Conservation (phyloP, 2,797 vertebrate species). For the Tragelaphus oryx region DNA sequence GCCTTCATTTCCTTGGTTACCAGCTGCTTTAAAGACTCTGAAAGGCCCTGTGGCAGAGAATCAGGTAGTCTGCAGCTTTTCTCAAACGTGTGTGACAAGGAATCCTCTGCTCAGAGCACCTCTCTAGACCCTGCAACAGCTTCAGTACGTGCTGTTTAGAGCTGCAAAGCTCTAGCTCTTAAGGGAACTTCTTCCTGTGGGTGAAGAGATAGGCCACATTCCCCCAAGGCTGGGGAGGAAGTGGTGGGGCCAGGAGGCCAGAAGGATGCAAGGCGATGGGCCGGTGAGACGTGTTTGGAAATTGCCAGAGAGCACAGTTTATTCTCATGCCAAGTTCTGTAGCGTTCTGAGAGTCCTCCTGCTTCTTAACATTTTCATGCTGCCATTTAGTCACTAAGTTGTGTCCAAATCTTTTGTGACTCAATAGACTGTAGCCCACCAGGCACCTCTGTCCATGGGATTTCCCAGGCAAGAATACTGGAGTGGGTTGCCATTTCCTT, state of each 20-base stretch:
- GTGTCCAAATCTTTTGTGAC: background rate
- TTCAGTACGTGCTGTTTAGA: background rate
- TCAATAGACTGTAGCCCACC: background rate
- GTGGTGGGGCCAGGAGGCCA: background rate
- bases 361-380: background rate
- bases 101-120: background rate
- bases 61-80: background rate
- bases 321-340: background rate
- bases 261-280: background rate
- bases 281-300: background rate
- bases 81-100: background rate
- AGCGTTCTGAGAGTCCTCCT: background rate
- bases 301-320: fast-evolving
- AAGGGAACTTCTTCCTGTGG: background rate
- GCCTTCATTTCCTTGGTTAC: background rate
- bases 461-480: background rate
- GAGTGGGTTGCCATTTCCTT: background rate
- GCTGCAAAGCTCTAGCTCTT: background rate
- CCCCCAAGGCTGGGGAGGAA: background rate
- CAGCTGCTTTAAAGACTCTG: background rate
- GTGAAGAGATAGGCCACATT: background rate
- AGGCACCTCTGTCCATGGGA: background rate
- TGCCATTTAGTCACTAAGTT: background rate
- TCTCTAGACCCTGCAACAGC: background rate
- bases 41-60: background rate